These are phyloP conservation scores for Jacana jacana DNA, from an alignment of 2,113 vertebrate species.

Conservation along the genomic window DNA sequence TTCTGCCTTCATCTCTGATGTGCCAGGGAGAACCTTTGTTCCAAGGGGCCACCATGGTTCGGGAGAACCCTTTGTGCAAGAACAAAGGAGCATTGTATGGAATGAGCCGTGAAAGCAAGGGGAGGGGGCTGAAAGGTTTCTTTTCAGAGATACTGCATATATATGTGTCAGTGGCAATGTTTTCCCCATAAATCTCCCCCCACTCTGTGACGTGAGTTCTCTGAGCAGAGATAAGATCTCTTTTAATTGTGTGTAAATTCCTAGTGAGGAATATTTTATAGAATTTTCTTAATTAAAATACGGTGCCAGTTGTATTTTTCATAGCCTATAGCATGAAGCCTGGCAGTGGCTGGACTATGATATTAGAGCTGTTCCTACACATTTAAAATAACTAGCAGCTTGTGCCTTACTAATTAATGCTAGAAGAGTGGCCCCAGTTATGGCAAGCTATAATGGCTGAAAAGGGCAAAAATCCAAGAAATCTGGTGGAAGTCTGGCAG, in stretches of 20 bases:
- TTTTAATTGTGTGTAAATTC: not conserved
- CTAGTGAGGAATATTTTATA: not conserved
- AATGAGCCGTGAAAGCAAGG: not conserved
- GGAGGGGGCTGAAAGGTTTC: not conserved
- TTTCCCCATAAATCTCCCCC: not conserved
- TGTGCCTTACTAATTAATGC: not conserved
- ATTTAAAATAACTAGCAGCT: not conserved
- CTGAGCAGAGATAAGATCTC: not conserved
- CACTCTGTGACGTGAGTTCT: not conserved
- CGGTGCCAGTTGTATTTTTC: not conserved
- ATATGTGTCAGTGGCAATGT: not conserved
- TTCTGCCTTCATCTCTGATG: not conserved
- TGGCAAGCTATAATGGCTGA: not conserved
- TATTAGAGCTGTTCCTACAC: not conserved
- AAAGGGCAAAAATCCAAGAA: not conserved
- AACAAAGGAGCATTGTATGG: slow-evolving; percentile 40
- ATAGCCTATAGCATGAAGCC: not conserved
- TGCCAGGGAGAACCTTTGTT: slow-evolving; percentile 27
- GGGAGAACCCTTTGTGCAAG: slow-evolving; percentile 30
- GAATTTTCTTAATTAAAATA: not conserved
- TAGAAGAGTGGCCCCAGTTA: not conserved
- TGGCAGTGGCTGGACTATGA: not conserved
- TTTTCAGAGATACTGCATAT: not conserved
- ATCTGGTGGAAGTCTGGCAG: not conserved
- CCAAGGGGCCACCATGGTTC: not conserved